A percentile compares a stretch with the other conserved stretches of the same genome.
phyloP scores from a whole-genome alignment of 2,797 vertebrate genomes.

The Poecilia wingei region DNA sequence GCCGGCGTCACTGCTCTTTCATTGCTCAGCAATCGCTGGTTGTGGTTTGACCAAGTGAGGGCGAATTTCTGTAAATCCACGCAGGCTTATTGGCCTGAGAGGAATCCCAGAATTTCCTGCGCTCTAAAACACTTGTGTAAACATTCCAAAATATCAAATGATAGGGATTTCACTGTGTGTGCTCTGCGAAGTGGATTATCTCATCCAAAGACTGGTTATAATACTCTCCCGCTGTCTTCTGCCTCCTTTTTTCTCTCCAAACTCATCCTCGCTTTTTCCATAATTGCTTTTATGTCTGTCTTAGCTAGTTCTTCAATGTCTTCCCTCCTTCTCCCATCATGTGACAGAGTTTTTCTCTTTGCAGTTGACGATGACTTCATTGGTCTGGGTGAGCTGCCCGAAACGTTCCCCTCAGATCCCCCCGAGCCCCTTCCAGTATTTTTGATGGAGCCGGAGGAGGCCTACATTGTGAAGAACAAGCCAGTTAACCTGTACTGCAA shows the following conservation, averaged over 20 bases:
- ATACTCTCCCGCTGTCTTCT: conserved; percentile 67
- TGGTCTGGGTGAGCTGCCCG: conserved; percentile 93
- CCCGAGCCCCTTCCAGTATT: conserved; percentile 96
- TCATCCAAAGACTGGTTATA: conserved; percentile 67
- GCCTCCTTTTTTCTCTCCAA: conserved; percentile 41
- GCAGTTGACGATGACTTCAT: conserved; percentile 93
- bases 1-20: conserved; percentile 17
- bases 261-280: conserved; percentile 13
- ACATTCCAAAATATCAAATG: conserved; percentile 79
- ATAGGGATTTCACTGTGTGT: conserved; percentile 73
- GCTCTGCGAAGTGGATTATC: conserved; percentile 67
- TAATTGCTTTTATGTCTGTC: conserved; percentile 23
- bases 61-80: conserved; percentile 60
- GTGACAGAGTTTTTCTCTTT: conserved; percentile 29
- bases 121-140: conserved; percentile 80
- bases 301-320: conserved; percentile 17
- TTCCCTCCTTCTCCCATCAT: conserved; percentile 12
- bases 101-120: conserved; percentile 72
- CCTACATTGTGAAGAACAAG: conserved; percentile 98
- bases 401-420: conserved; percentile 96
- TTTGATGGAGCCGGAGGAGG: conserved; percentile 95
- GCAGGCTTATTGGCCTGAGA: conserved; percentile 65
- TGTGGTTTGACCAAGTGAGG: conserved; percentile 63
- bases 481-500: conserved; percentile 97
- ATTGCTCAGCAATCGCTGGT: conserved; percentile 64